These are phyloP conservation scores for Therioaphis trifolii DNA, from an alignment of 2,888 invertebrate genomes.

Conservation along the genomic window DNA sequence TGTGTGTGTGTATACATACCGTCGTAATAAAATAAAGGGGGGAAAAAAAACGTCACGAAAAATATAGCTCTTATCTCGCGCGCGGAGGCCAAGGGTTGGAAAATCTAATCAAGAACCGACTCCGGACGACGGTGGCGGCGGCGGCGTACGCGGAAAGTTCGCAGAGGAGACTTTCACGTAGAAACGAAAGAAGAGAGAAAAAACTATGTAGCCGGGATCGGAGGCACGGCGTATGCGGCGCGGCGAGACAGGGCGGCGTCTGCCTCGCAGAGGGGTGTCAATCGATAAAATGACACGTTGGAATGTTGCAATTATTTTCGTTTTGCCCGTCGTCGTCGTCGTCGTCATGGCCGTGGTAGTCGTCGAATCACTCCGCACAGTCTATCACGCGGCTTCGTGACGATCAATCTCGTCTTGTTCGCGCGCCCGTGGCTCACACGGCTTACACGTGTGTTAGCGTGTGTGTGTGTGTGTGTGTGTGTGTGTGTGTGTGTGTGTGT, in stretches of 20 bases:
- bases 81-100: background rate
- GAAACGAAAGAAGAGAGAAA: conserved; percentile 18
- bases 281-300: conserved; percentile 51
- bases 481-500: no score
- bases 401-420: background rate
- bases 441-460: background rate
- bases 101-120: conserved; percentile 42
- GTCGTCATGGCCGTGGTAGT: no score
- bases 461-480: no score
- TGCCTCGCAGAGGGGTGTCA: background rate
- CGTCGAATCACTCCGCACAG: background rate
- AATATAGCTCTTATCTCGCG: conserved; percentile 3
- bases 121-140: background rate
- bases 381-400: background rate
- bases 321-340: conserved; percentile 12
- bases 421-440: background rate
- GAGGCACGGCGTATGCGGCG: background rate
- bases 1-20: background rate
- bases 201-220: background rate
- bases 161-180: background rate
- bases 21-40: conserved; percentile 6
- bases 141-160: background rate
- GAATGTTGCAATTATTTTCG: conserved; percentile 27
- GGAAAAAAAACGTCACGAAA: background rate
- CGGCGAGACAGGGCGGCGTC: background rate